Evolutionary conservation across 2,797 vertebrate genomes (phyloP).

Genomic region (Acipenser transmontanus): DNA sequence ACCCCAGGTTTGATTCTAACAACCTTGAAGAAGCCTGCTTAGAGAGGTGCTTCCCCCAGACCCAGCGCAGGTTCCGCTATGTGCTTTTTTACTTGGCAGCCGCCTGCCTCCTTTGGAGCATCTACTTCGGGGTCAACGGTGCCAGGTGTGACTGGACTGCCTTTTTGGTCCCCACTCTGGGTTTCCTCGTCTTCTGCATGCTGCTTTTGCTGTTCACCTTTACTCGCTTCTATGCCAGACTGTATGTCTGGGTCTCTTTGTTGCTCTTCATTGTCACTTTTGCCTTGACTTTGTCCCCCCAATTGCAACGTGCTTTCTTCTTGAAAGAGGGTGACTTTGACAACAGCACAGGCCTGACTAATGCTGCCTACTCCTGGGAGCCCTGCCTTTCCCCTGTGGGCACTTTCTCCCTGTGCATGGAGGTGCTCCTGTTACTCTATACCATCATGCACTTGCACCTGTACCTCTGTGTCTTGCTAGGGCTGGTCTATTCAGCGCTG

Average conservation of each 20-base stretch:
- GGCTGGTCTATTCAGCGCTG: slow-evolving; percentile 80
- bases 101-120: slow-evolving; percentile 78
- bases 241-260: slow-evolving; percentile 77
- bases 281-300: slow-evolving; percentile 77
- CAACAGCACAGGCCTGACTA: slow-evolving; percentile 33
- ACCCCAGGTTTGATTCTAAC: slow-evolving; percentile 89
- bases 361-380: slow-evolving; percentile 21
- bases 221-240: slow-evolving; percentile 69
- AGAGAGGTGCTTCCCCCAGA: slow-evolving; percentile 92
- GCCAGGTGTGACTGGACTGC: slow-evolving; percentile 57
- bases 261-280: slow-evolving; percentile 77
- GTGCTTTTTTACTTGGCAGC: slow-evolving; percentile 86
- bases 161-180: slow-evolving; percentile 72
- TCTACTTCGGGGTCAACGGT: slow-evolving; percentile 73
- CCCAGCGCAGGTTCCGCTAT: slow-evolving; percentile 85
- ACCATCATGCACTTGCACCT: slow-evolving; percentile 89
- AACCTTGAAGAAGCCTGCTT: slow-evolving; percentile 90
- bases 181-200: slow-evolving; percentile 72
- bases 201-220: slow-evolving; percentile 85
- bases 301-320: slow-evolving; percentile 69
- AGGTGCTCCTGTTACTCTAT: slow-evolving; percentile 76
- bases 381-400: slow-evolving; percentile 85
- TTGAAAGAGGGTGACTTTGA: slow-evolving; percentile 60
- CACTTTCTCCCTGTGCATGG: slow-evolving; percentile 76
- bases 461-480: slow-evolving; percentile 82